Evolutionary conservation across 2,888 invertebrate species (phyloP).

Genomic region (Apodemia hepburni): DNA sequence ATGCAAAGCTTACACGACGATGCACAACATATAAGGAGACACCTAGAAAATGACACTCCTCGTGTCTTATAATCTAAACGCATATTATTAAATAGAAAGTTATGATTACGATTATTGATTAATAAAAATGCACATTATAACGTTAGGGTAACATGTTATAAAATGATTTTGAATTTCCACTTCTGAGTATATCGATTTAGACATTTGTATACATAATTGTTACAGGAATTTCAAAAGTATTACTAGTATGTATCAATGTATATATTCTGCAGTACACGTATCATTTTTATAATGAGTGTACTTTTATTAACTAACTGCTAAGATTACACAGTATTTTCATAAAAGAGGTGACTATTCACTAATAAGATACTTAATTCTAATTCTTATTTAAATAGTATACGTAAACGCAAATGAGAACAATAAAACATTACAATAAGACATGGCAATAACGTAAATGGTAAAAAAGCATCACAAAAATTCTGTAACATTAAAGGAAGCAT

Average conservation of each 20-base stretch:
- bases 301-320: constrained; percentile 56
- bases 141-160: constrained; percentile 50
- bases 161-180: constrained; percentile 54
- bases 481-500: constrained; percentile 74
- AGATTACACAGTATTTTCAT: constrained; percentile 65
- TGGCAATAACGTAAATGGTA: constrained; percentile 63
- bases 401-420: constrained; percentile 66
- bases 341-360: constrained; percentile 62
- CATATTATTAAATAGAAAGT: constrained; percentile 62
- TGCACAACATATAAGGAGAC: constrained; percentile 72
- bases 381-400: constrained; percentile 60
- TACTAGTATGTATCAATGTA: constrained; percentile 10
- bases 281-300: constrained; percentile 37
- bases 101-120: constrained; percentile 65
- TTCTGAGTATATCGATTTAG: constrained; percentile 33
- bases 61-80: constrained; percentile 64
- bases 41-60: constrained; percentile 68
- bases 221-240: constrained; percentile 24
- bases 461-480: constrained; percentile 59
- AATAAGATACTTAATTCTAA: constrained; percentile 60
- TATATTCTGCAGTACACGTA: constrained; percentile 23
- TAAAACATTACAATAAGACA: constrained; percentile 46
- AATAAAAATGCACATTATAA: constrained; percentile 68
- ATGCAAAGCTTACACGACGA: no score
- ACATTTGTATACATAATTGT: constrained; percentile 17